Evolutionary conservation across 37 sponge, comb jelly and placozoan species (phyloP).

Genomic region (Bolinopsis microptera): DNA sequence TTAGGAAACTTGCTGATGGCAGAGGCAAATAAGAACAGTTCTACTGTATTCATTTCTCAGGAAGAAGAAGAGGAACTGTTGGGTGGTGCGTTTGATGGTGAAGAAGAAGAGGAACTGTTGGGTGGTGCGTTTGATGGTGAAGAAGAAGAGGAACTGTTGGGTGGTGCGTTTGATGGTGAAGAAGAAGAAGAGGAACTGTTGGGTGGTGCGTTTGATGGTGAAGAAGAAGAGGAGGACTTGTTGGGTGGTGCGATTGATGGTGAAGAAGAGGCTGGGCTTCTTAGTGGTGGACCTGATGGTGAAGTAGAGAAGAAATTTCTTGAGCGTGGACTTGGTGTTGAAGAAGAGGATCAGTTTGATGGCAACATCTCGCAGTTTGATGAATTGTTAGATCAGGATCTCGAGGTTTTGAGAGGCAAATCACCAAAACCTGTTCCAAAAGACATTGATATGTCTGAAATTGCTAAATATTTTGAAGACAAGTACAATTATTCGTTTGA

Average conservation of each 20-base stretch:
- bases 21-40: not conserved
- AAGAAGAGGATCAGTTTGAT: not conserved
- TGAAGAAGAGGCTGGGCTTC: not conserved
- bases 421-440: not conserved
- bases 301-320: slow-evolving; percentile 3
- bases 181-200: slow-evolving; percentile 44
- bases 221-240: too few relatives aligned
- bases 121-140: too few relatives aligned
- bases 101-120: too few relatives aligned
- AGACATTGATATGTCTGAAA: slow-evolving; percentile 31
- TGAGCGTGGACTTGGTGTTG: not conserved
- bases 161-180: not conserved
- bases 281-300: too few relatives aligned
- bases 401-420: not conserved
- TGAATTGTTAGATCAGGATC: not conserved
- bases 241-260: too few relatives aligned
- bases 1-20: not conserved
- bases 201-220: not conserved
- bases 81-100: not conserved
- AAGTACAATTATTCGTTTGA: not conserved
- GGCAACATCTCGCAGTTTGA: not conserved
- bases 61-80: slow-evolving; percentile 44
- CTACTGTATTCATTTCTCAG: not conserved
- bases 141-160: not conserved
- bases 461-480: slow-evolving; percentile 31